A percentile compares a stretch with the other conserved stretches of the same genome.
These are phyloP conservation scores for Marasmarcha lunaedactyla DNA, from an alignment of 2,888 invertebrate genomes.

Conservation along the genomic window DNA sequence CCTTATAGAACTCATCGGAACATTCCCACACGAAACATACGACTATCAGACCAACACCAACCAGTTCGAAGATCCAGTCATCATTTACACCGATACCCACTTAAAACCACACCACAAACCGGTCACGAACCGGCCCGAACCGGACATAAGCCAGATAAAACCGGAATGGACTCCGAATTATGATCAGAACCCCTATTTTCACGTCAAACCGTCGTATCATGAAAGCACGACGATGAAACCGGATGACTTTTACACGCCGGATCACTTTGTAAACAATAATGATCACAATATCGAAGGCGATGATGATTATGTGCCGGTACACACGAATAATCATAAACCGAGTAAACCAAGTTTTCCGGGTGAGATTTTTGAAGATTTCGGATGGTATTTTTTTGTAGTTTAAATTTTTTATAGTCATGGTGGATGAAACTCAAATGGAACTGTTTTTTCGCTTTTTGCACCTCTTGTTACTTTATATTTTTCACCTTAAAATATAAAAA, in stretches of 20 bases:
- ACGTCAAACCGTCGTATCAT: conserved; percentile 62
- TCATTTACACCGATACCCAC: conserved; percentile 54
- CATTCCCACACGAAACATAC: conserved; percentile 61
- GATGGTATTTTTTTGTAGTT: conserved; percentile 13
- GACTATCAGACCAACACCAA: conserved; percentile 53
- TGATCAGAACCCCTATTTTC: conserved; percentile 43
- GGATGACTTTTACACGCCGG: conserved; percentile 36
- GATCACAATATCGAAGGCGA: conserved; percentile 29
- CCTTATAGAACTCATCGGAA: conserved; percentile 59
- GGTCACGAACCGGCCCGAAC: conserved; percentile 23
- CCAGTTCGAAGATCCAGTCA: conserved; percentile 58
- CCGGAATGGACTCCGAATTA: conserved; percentile 35
- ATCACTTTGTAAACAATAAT: conserved; percentile 22
- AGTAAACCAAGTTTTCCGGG: conserved; percentile 54
- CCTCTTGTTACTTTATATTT: too few relatives aligned
- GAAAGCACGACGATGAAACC: conserved; percentile 45
- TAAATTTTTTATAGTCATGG: too few relatives aligned
- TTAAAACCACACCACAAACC: conserved; percentile 35
- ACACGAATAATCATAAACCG: conserved; percentile 39
- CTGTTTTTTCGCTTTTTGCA: conserved; percentile 6
- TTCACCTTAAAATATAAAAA: too few relatives aligned
- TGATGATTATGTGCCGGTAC: conserved; percentile 62
- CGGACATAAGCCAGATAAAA: conserved; percentile 23
- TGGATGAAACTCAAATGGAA: conserved; percentile 22
- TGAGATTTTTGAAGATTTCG: conserved; percentile 31